Conservation (phyloP, 2,888 invertebrate species). For the Temnothorax ravouxi region DNA sequence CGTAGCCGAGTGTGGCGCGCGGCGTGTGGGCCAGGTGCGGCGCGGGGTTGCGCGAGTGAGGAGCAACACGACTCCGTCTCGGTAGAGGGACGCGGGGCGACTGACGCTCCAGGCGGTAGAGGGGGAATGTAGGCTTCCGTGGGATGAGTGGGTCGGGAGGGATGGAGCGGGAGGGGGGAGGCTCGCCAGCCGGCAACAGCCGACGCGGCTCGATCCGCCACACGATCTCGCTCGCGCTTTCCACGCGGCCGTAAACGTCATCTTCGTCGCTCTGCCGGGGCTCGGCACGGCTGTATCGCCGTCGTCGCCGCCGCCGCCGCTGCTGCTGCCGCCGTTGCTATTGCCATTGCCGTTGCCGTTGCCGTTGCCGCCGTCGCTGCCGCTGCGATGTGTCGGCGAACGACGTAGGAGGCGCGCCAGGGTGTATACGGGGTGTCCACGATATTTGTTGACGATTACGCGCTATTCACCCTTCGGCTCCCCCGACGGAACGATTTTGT, state of each 20-base stretch:
- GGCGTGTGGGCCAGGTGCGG: slow-evolving; percentile 42
- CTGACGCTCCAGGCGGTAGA: slow-evolving; percentile 59
- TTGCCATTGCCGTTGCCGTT: not conserved
- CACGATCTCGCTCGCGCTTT: slow-evolving; percentile 56
- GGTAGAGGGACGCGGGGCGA: slow-evolving; percentile 68
- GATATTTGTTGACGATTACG: slow-evolving; percentile 29
- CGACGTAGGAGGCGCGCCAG: slow-evolving; percentile 53
- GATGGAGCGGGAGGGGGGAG: slow-evolving; percentile 29
- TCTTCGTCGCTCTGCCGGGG: not conserved
- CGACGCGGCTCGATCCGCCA: slow-evolving; percentile 64
- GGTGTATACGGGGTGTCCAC: slow-evolving; percentile 66
- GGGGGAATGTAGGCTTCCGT: slow-evolving; percentile 41
- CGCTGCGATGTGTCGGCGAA: slow-evolving; percentile 58
- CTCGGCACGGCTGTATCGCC: too few species aligned
- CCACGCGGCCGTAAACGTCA: not conserved
- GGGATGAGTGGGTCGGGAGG: not conserved
- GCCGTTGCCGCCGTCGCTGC: not conserved
- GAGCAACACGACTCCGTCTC: slow-evolving; percentile 61
- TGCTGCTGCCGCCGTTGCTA: not conserved
- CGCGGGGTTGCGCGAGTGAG: slow-evolving; percentile 55
- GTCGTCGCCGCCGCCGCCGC: too few species aligned
- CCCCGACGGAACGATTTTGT: slow-evolving; percentile 7
- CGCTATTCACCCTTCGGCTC: slow-evolving; percentile 26
- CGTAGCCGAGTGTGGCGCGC: slow-evolving; percentile 12
- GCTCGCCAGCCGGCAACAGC: slow-evolving; percentile 73